Base-by-base conservation (phyloP, 53 echinoderm and acorn worm genomes). In the Paelopatides confundens region DNA sequence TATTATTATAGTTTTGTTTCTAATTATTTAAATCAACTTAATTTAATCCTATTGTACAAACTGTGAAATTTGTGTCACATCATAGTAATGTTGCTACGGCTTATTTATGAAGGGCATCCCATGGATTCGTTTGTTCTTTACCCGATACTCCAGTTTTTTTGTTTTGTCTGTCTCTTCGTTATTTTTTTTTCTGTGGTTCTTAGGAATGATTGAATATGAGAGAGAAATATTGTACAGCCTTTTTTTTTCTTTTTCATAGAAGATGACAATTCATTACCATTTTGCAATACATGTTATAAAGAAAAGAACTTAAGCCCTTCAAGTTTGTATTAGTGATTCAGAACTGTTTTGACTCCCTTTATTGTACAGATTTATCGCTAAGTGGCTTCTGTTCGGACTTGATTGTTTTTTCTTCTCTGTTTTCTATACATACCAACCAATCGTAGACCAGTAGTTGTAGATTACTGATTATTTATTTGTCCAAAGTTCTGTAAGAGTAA, bases 401-500 rank as follows among this genome's bases (percentile, higher is more conserved):
- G 24, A 71, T 71, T 46, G 71, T 39, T 71, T 38, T 13, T 39
- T 71, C 71, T 71, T 71, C 71, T 71, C 71, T 46, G 40, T 71
- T 71, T 71, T 71, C 71, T 71, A 37, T 40, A 71, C 71, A 71
- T 71, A 71, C 71, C 39, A 71, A 71, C 71, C 71, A 71, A 71
- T 71, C 23, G 71, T 71, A 71, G 71, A 71, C 71, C 46, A 71
- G 71, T 71, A 71, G 71, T 3, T 71, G 71, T 71, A 74, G 74
- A 74, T 40, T 39, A 74, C 8, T 74, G 47, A 74, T 74, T 74
- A 74, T 74, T 74, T 74, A 74, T 74, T 74, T 74, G 74, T 74
- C 74, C 74, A 74, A 74, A 74, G 74, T 74, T 74, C 74, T 74
- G 74, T 74, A 74, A 74, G 46, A 74, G 74, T 74, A 74, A 74